These are phyloP conservation scores for Pristionchus maxplancki DNA, from an alignment of 2,888 invertebrate genomes.

Conservation along the genomic window DNA sequence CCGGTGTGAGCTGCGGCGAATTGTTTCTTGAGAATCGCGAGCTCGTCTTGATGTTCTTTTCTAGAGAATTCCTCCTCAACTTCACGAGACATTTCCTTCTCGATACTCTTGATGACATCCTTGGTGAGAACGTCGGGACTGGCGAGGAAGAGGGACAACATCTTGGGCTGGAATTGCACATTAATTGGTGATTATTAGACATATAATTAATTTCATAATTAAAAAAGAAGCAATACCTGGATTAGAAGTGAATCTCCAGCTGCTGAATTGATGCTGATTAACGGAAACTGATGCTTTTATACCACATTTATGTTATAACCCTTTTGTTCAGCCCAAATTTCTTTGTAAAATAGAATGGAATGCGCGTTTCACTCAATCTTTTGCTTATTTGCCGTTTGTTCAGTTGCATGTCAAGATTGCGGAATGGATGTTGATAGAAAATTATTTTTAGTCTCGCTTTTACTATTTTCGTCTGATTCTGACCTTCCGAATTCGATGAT, in stretches of 20 bases:
- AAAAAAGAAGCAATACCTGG: background rate
- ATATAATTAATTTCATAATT: background rate
- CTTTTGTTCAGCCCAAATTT: background rate
- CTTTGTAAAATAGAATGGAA: background rate
- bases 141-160: background rate
- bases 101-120: background rate
- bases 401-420: background rate
- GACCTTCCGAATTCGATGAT: no score
- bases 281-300: background rate
- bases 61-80: slow-evolving; percentile 33
- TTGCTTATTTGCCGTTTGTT: background rate
- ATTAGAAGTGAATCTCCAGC: slow-evolving; percentile 9
- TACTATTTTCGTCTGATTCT: no score
- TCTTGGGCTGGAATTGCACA: background rate
- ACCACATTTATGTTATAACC: background rate
- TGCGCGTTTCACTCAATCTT: background rate
- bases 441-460: no score
- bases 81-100: slow-evolving; percentile 3
- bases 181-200: background rate
- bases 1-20: background rate
- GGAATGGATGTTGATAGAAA: no score
- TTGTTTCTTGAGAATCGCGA: background rate
- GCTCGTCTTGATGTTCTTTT: background rate
- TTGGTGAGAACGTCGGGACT: background rate
- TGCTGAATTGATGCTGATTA: background rate